Conservation (phyloP, 2,888 invertebrate genomes). For the Acrobasis consociella region DNA sequence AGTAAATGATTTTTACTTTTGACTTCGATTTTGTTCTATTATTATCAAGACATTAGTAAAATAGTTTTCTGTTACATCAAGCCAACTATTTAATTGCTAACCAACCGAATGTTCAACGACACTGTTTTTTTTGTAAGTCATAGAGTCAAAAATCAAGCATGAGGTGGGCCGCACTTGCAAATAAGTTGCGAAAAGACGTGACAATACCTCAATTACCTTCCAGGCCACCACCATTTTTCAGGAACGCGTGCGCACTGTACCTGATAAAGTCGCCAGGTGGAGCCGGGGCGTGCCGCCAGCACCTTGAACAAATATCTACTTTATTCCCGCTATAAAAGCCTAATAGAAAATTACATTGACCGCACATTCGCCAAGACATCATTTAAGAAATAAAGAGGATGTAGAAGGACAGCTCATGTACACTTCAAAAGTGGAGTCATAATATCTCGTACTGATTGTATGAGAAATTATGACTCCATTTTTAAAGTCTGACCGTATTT, state of each 20-base stretch:
- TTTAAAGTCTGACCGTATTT: too few species aligned
- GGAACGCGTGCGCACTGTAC: not conserved
- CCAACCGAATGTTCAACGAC: too few species aligned
- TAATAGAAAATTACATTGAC: conserved; percentile 14
- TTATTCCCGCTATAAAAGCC: conserved; percentile 9
- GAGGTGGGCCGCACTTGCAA: not conserved
- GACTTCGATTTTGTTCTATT: too few species aligned
- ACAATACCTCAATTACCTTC: not conserved
- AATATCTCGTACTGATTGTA: too few species aligned
- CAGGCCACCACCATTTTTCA: conserved; percentile 3
- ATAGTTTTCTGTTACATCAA: too few species aligned
- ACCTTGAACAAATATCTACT: conserved; percentile 16
- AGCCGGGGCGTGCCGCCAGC: conserved; percentile 9
- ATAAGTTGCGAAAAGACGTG: not conserved
- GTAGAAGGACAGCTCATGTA: not conserved
- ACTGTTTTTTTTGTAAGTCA: too few species aligned
- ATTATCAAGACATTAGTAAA: too few species aligned
- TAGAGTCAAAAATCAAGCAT: too few species aligned
- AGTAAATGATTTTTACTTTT: too few species aligned
- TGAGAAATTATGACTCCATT: too few species aligned
- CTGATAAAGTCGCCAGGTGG: conserved; percentile 13
- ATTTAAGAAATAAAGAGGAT: not conserved
- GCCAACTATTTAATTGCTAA: too few species aligned
- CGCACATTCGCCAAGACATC: conserved; percentile 11
- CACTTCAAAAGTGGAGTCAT: too few species aligned